phyloP scores from a whole-genome alignment of 1,140 invertebrate species.

The Trachymyrmex septentrionalis region DNA sequence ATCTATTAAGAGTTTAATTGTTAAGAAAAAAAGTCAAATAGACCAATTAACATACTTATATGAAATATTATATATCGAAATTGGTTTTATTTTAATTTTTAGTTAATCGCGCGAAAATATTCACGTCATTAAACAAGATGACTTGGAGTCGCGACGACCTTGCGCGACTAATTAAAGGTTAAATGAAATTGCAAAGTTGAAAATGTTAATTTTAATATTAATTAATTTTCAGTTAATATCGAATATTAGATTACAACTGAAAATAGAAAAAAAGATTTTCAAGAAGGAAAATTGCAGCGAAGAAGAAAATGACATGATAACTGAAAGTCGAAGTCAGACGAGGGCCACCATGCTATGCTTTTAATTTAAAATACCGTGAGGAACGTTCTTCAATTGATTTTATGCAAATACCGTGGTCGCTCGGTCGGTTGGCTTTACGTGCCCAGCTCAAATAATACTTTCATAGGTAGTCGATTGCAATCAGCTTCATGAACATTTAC shows the following conservation, averaged over 20 bases:
- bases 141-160: too few relatives aligned
- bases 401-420: conserved; percentile 59
- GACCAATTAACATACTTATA: neutral
- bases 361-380: conserved; percentile 64
- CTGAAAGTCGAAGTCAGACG: neutral
- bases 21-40: neutral
- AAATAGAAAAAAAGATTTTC: neutral
- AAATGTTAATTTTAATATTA: conserved; percentile 22
- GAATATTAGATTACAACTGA: neutral
- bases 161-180: too few relatives aligned
- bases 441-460: conserved; percentile 62
- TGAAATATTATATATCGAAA: neutral
- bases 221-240: conserved; percentile 32
- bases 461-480: neutral
- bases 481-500: conserved; percentile 27
- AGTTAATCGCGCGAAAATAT: too few relatives aligned
- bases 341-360: conserved; percentile 16
- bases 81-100: neutral
- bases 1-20: neutral
- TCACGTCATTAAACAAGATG: too few relatives aligned
- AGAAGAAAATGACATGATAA: neutral
- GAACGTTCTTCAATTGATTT: conserved; percentile 65
- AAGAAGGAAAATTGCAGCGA: neutral
- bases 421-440: conserved; percentile 31
- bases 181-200: neutral